phyloP scores from a whole-genome alignment of 1,140 invertebrate genomes.

The Saxidomus purpurata region DNA sequence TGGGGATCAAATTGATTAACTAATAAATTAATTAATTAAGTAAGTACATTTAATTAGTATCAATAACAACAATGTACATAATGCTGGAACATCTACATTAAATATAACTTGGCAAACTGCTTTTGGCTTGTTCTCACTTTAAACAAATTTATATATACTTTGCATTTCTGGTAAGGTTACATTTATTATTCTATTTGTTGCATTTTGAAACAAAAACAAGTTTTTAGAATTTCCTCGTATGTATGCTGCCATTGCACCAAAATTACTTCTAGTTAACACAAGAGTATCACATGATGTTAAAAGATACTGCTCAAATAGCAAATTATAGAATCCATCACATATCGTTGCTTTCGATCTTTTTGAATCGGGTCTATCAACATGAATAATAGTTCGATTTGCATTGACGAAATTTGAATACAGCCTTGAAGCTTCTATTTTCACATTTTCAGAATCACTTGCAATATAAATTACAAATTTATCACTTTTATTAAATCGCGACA shows the following conservation, averaged over 20 bases:
- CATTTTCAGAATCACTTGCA: neutral
- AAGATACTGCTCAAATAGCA: neutral
- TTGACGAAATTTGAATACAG: neutral
- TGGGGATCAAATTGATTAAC: too few relatives aligned
- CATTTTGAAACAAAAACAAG: neutral
- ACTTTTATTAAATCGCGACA: neutral
- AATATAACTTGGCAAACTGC: too few relatives aligned
- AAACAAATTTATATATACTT: neutral
- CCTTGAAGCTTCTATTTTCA: neutral
- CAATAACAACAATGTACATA: too few relatives aligned
- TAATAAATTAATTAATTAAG: too few relatives aligned
- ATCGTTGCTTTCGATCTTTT: too few relatives aligned
- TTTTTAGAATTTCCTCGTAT: neutral
- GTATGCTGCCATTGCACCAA: neutral
- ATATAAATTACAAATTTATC: neutral
- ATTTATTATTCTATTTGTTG: neutral
- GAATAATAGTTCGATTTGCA: neutral
- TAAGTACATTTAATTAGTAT: too few relatives aligned
- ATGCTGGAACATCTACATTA: too few relatives aligned
- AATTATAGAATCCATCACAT: conserved; percentile 7
- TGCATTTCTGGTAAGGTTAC: neutral
- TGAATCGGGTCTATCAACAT: neutral
- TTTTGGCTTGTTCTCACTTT: too few relatives aligned
- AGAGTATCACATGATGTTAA: neutral
- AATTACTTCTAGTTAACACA: conserved; percentile 3